Conservation (phyloP, 2,797 vertebrate genomes). For the Notolabrus celidotus region DNA sequence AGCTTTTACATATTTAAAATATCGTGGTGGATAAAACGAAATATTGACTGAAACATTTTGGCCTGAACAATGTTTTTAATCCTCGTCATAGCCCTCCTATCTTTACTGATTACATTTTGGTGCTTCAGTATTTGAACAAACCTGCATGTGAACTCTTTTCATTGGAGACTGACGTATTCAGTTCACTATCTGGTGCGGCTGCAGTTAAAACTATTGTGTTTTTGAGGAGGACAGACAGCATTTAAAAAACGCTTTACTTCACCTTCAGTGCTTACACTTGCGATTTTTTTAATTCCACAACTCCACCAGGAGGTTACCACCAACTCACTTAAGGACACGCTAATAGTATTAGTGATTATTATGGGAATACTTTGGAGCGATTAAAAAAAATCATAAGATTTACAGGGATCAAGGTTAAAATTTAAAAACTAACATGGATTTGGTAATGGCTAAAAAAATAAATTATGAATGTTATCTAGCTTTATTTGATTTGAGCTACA, state of each 20-base stretch:
- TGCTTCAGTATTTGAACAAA: constrained; percentile 43
- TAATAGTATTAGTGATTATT: constrained; percentile 1
- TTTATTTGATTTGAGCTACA: too few species aligned
- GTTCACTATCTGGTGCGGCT: too few species aligned
- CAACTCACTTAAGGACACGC: constrained; percentile 8
- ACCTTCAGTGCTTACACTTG: constrained; percentile 26
- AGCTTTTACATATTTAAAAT: constrained; percentile 11
- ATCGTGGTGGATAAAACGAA: constrained; percentile 16
- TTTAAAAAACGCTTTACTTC: constrained; percentile 39
- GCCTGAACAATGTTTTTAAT: background rate
- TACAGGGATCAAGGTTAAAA: too few species aligned
- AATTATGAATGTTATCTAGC: too few species aligned
- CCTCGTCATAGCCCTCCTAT: background rate
- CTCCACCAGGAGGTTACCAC: constrained; percentile 6
- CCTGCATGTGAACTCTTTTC: constrained; percentile 32
- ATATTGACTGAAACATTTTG: constrained; percentile 8
- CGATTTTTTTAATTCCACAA: too few species aligned
- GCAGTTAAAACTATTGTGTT: too few species aligned
- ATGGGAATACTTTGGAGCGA: background rate
- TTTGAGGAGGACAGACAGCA: background rate
- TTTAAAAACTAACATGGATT: constrained; percentile 21
- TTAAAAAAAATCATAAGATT: background rate
- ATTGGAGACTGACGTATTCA: too few species aligned
- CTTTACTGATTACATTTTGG: constrained; percentile 17
- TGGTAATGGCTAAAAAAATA: too few species aligned